These are phyloP conservation scores for Melanotaenia boesemani DNA, from an alignment of 2,797 vertebrate species.

Conservation along the genomic window DNA sequence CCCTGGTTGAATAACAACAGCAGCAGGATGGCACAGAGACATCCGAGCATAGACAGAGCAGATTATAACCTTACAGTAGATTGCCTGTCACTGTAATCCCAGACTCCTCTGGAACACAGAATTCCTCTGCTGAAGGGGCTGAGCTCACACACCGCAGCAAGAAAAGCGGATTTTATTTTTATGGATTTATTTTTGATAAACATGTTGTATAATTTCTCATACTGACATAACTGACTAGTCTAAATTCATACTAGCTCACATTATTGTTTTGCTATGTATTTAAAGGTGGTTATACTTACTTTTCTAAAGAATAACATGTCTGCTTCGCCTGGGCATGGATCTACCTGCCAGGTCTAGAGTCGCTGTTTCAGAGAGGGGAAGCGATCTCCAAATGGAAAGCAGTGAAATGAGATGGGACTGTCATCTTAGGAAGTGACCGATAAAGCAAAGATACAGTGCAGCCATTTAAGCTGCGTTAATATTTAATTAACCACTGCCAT, in stretches of 20 bases:
- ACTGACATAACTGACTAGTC: neutral
- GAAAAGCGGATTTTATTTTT: constrained; percentile 51
- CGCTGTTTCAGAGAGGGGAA: constrained; percentile 22
- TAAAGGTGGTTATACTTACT: constrained; percentile 16
- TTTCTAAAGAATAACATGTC: constrained; percentile 34
- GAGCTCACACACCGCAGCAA: constrained; percentile 3
- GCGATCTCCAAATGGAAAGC: constrained; percentile 32
- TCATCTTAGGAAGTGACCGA: constrained; percentile 54
- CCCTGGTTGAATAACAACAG: constrained; percentile 11
- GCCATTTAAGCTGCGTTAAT: constrained; percentile 65
- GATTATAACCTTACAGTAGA: constrained; percentile 59
- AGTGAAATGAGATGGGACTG: constrained; percentile 40
- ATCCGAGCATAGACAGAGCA: constrained; percentile 24
- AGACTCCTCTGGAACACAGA: constrained; percentile 34
- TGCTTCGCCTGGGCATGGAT: constrained; percentile 7
- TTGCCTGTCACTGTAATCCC: constrained; percentile 58
- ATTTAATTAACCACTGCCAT: constrained; percentile 73
- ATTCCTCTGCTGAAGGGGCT: constrained; percentile 50
- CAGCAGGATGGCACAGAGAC: constrained; percentile 13
- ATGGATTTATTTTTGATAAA: constrained; percentile 40
- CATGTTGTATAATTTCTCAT: constrained; percentile 25
- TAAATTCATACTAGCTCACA: constrained; percentile 21
- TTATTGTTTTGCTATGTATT: neutral
- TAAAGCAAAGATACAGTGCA: constrained; percentile 50
- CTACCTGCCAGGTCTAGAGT: constrained; percentile 21